Evolutionary conservation across 2,113 vertebrate genomes (phyloP).

Genomic region (Rana temporaria): DNA sequence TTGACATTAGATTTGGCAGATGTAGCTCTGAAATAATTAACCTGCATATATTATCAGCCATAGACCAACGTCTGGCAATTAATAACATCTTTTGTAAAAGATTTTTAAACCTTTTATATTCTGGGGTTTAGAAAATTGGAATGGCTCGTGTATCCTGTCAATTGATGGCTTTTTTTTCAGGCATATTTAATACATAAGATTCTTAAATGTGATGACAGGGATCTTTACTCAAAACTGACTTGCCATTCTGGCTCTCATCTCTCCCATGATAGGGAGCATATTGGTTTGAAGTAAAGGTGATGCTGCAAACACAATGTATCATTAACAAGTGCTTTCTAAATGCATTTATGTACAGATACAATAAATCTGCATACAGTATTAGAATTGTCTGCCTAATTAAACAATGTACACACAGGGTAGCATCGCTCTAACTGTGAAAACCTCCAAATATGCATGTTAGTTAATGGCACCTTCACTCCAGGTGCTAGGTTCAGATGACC

Average conservation of each 20-base stretch:
- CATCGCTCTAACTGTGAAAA: too few relatives aligned
- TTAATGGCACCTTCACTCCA: too few relatives aligned
- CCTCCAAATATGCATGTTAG: too few relatives aligned
- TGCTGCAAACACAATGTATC: too few relatives aligned
- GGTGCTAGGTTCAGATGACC: too few relatives aligned
- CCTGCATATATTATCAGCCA: conserved; percentile 44
- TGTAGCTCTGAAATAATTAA: conserved; percentile 48
- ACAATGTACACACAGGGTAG: too few relatives aligned
- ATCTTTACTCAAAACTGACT: conserved; percentile 1
- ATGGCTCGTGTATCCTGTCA: neutral
- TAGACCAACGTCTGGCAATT: conserved; percentile 29
- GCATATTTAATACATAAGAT: neutral
- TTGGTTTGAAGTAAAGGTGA: too few relatives aligned
- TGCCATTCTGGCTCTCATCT: conserved; percentile 6
- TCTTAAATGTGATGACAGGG: neutral
- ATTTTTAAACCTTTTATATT: conserved; percentile 18
- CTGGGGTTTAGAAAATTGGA: neutral
- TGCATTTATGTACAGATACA: too few relatives aligned
- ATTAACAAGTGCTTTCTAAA: too few relatives aligned
- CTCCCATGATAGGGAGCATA: neutral
- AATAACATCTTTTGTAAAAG: conserved; percentile 35
- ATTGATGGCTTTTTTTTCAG: neutral
- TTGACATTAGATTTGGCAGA: conserved; percentile 52
- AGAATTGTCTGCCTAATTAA: too few relatives aligned
- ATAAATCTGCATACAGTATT: too few relatives aligned